These are phyloP conservation scores for Lytechinus variegatus DNA, from an alignment of 35 echinoderm and acorn worm species.

Conservation along the genomic window DNA sequence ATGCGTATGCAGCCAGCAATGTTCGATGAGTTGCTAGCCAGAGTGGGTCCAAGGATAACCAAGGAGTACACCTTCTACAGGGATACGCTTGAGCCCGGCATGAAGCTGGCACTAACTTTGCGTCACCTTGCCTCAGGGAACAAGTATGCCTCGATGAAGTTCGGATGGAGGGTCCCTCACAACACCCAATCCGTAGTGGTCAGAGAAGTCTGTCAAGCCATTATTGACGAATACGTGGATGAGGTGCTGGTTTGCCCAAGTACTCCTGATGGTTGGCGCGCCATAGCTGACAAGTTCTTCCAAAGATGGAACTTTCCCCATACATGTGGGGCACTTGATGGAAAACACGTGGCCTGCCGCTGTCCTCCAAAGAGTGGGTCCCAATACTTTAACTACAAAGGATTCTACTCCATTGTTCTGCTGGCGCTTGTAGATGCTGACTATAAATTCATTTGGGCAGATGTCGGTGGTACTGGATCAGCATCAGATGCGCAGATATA, in stretches of 20 bases:
- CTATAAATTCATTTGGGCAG: too few relatives aligned
- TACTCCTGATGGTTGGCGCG: not conserved
- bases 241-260: conserved; percentile 63
- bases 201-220: conserved; percentile 62
- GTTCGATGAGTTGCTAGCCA: conserved; percentile 56
- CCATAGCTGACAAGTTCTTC: conserved; percentile 43
- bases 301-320: conserved; percentile 80
- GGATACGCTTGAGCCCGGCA: conserved; percentile 46
- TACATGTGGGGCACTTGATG: conserved; percentile 64
- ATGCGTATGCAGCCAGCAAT: conserved; percentile 53
- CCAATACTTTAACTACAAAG: too few relatives aligned
- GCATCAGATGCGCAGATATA: too few relatives aligned
- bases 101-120: conserved; percentile 60
- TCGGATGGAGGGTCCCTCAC: conserved; percentile 50
- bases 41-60: conserved; percentile 49
- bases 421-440: too few relatives aligned
- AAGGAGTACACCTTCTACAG: conserved; percentile 52
- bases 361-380: conserved; percentile 64
- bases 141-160: conserved; percentile 15
- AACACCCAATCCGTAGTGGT: conserved; percentile 54
- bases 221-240: conserved; percentile 57
- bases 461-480: too few relatives aligned
- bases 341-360: conserved; percentile 64
- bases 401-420: too few relatives aligned
- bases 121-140: conserved; percentile 57